Evolutionary conservation across 2,888 invertebrate genomes (phyloP).

Genomic region (Nezara viridula): DNA sequence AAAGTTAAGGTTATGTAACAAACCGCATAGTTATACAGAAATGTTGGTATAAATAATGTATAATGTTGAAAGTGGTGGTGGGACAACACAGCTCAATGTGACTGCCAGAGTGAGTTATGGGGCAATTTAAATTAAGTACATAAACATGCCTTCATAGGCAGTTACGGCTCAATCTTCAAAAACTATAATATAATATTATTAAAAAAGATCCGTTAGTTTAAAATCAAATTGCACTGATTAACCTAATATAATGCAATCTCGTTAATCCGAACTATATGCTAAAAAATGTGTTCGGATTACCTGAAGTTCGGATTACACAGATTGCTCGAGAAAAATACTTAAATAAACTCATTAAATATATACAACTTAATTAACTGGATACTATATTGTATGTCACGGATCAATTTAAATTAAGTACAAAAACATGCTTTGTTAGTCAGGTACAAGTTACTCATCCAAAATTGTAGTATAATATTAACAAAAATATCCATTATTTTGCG

Average conservation of each 20-base stretch:
- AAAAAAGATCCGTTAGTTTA: not conserved
- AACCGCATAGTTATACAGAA: conserved; percentile 31
- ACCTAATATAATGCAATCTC: not conserved
- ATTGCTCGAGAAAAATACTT: too few species aligned
- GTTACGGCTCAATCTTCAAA: not conserved
- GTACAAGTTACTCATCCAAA: too few species aligned
- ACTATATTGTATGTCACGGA: too few species aligned
- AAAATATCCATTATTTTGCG: too few species aligned
- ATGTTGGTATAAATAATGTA: conserved; percentile 40
- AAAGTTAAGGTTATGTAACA: not conserved
- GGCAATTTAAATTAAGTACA: not conserved
- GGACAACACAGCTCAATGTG: not conserved
- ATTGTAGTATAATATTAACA: too few species aligned
- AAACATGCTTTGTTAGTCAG: too few species aligned
- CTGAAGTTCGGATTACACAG: too few species aligned
- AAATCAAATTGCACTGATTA: not conserved
- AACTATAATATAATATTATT: not conserved
- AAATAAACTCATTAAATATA: too few species aligned
- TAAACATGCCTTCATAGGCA: not conserved
- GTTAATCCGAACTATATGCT: too few species aligned
- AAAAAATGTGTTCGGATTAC: too few species aligned
- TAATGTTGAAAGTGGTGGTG: not conserved
- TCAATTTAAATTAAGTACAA: too few species aligned
- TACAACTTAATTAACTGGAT: too few species aligned
- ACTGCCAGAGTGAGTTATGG: not conserved